Conservation (phyloP, 2,797 vertebrate genomes). For the Acrossocheilus wenchowensis region DNA sequence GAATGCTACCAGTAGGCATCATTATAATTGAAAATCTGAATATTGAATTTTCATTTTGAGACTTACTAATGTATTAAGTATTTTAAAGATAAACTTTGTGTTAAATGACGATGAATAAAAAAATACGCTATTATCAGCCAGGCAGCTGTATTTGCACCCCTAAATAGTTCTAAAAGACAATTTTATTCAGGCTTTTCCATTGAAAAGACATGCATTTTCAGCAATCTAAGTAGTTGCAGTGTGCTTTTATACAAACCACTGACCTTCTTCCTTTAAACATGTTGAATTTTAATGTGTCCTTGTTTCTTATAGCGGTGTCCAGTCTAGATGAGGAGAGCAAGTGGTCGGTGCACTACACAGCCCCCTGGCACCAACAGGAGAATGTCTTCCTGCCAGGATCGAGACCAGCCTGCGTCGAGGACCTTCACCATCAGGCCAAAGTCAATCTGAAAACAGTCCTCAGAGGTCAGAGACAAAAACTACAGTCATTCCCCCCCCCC, state of each 20-base stretch:
- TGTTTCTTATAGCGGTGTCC: constrained; percentile 81
- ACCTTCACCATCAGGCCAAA: constrained; percentile 86
- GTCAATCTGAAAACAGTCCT: constrained; percentile 88
- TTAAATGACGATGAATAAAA: not conserved
- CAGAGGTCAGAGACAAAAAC: constrained; percentile 80
- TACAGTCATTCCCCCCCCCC: not conserved
- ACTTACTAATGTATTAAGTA: not conserved
- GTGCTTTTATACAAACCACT: not conserved
- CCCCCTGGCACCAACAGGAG: constrained; percentile 91
- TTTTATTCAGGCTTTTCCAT: not conserved
- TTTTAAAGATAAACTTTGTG: constrained; percentile 20
- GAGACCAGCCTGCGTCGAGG: constrained; percentile 84
- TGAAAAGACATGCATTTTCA: not conserved
- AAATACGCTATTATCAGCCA: not conserved
- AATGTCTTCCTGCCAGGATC: constrained; percentile 87
- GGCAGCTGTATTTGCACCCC: not conserved
- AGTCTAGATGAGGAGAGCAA: constrained; percentile 89
- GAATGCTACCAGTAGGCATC: not conserved
- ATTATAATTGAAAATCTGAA: not conserved
- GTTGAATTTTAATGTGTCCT: not conserved
- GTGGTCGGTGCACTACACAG: constrained; percentile 93
- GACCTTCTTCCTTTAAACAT: not conserved
- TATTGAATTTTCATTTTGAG: not conserved
- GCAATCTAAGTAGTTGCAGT: not conserved
- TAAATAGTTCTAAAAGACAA: not conserved